Conservation (phyloP, 1,140 invertebrate genomes). For the Stenopsyche tienmushanensis region DNA sequence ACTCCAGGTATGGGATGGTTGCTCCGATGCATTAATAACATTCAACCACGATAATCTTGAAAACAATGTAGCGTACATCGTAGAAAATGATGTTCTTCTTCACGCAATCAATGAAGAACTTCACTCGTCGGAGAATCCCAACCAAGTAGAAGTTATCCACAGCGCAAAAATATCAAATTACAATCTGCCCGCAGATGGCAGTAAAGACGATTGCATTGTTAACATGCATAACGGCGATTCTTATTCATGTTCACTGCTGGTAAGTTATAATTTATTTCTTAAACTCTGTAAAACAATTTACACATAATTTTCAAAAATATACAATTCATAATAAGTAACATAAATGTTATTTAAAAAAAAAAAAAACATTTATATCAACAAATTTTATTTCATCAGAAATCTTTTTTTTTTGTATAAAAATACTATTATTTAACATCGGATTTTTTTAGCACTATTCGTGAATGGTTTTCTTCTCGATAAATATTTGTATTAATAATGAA, state of each 20-base stretch:
- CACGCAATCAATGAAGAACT: slow-evolving; percentile 65
- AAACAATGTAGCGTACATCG: slow-evolving; percentile 82
- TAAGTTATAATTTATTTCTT: slow-evolving; percentile 48
- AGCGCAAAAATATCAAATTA: slow-evolving; percentile 57
- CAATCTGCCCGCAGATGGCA: slow-evolving; percentile 48
- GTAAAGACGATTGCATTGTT: slow-evolving; percentile 47
- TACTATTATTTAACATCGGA: too few relatives aligned
- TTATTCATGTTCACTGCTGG: slow-evolving; percentile 62
- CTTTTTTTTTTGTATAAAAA: not conserved
- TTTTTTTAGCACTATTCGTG: too few relatives aligned
- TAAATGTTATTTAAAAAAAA: slow-evolving; percentile 1
- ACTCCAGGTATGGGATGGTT: slow-evolving; percentile 88
- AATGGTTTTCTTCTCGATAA: too few relatives aligned
- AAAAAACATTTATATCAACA: too few relatives aligned
- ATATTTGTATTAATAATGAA: too few relatives aligned
- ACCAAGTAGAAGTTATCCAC: slow-evolving; percentile 53
- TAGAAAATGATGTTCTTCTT: slow-evolving; percentile 90
- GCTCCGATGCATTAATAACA: slow-evolving; percentile 82
- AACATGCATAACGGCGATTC: slow-evolving; percentile 58
- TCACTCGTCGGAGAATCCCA: slow-evolving; percentile 38
- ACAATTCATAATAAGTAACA: not conserved
- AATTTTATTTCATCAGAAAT: not conserved
- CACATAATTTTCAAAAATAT: too few relatives aligned
- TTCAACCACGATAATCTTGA: slow-evolving; percentile 75
- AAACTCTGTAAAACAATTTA: slow-evolving; percentile 11